phyloP scores from a whole-genome alignment of 2,888 invertebrate genomes.

The Cotesia congregata region DNA sequence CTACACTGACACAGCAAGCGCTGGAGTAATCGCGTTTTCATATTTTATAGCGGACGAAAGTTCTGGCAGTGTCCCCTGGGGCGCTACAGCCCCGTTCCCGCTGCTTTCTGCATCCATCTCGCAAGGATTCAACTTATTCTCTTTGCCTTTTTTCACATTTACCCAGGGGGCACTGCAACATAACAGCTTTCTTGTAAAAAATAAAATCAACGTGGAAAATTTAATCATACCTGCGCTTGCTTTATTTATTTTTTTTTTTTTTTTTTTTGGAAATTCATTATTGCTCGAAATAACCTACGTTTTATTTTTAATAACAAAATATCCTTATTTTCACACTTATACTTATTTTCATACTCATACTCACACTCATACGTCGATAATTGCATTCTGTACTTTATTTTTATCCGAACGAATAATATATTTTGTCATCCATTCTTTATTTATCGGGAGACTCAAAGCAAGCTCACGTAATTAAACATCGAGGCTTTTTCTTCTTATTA shows the following conservation, averaged over 20 bases:
- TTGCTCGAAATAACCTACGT: neutral
- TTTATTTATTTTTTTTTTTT: neutral
- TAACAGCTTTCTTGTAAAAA: constrained; percentile 13
- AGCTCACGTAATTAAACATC: neutral
- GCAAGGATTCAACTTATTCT: constrained; percentile 9
- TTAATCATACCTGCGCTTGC: neutral
- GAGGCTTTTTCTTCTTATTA: neutral
- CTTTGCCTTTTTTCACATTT: constrained; percentile 16
- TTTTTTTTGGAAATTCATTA: neutral
- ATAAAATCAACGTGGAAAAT: constrained; percentile 12
- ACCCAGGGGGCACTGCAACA: neutral
- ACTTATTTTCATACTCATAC: no score
- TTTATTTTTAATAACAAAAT: neutral
- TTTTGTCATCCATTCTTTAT: neutral
- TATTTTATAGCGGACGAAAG: constrained; percentile 52
- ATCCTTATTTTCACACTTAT: no score
- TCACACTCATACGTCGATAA: no score
- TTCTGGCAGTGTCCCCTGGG: constrained; percentile 32
- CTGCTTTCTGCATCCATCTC: constrained; percentile 23
- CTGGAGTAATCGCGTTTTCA: constrained; percentile 47
- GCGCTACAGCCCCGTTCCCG: constrained; percentile 29
- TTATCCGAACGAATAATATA: neutral
- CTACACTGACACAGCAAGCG: neutral
- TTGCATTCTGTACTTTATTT: neutral
- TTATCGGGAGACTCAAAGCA: neutral